Percentiles rank a stretch among this genome's conserved stretches.
Evolutionary conservation across 1,140 invertebrate species (phyloP).

Genomic region (Euwallacea similis): DNA sequence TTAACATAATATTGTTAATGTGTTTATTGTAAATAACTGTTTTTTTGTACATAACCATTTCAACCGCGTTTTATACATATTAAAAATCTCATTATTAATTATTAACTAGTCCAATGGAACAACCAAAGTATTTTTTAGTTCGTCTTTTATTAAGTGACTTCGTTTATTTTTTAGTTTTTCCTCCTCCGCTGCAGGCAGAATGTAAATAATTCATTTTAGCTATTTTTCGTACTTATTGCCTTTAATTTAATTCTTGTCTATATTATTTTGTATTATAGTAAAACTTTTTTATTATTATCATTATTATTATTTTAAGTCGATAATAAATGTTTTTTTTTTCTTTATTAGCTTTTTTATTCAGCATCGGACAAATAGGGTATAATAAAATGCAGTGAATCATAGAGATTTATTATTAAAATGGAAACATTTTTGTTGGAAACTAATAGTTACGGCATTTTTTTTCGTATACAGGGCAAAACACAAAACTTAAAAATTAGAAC

Average conservation of each 20-base stretch:
- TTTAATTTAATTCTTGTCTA: constrained; percentile 27
- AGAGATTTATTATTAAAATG: too few relatives aligned
- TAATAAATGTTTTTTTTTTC: constrained; percentile 36
- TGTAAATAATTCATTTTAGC: constrained; percentile 25
- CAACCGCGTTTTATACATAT: constrained; percentile 15
- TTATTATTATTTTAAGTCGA: constrained; percentile 28
- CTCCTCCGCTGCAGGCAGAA: neutral
- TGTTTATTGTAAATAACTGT: constrained; percentile 30
- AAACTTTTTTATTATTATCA: constrained; percentile 14
- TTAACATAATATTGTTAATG: constrained; percentile 31
- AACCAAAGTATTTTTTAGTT: constrained; percentile 50
- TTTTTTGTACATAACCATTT: constrained; percentile 34
- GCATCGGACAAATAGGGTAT: constrained; percentile 52
- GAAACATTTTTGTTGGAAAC: too few relatives aligned
- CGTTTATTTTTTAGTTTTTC: constrained; percentile 3
- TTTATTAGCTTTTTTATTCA: constrained; percentile 30
- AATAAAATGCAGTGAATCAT: constrained; percentile 4
- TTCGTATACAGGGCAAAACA: too few relatives aligned
- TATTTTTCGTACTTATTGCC: constrained; percentile 32
- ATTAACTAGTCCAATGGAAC: constrained; percentile 52
- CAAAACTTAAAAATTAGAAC: too few relatives aligned
- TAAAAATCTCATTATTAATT: constrained; percentile 26
- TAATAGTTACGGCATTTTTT: too few relatives aligned
- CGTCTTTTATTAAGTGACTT: constrained; percentile 28
- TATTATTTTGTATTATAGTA: constrained; percentile 18